phyloP scores from a whole-genome alignment of 2,888 invertebrate genomes.

The Hydraecia micacea region DNA sequence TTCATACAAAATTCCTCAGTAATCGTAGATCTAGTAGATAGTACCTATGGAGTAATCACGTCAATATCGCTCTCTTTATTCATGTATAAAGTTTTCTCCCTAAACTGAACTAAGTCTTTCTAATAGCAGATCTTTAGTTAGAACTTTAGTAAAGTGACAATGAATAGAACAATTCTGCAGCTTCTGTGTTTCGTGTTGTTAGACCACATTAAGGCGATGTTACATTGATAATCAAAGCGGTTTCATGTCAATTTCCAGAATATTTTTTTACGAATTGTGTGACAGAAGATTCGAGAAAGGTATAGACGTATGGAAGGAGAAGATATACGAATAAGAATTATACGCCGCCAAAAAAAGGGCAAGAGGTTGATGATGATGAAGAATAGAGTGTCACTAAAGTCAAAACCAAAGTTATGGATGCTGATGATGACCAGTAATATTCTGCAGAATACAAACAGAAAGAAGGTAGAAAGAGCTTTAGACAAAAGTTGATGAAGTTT shows the following conservation, averaged over 20 bases:
- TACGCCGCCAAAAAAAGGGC: too few species aligned
- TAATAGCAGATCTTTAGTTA: background rate
- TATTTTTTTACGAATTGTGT: background rate
- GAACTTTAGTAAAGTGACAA: background rate
- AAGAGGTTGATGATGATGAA: background rate
- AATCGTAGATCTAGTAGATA: background rate
- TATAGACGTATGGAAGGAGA: background rate
- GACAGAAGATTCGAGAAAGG: background rate
- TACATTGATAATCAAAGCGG: background rate
- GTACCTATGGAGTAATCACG: too few species aligned
- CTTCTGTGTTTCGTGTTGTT: slow-evolving; percentile 11
- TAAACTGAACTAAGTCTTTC: background rate
- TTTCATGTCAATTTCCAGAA: background rate
- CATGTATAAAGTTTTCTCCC: background rate
- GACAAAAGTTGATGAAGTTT: background rate
- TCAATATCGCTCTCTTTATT: background rate
- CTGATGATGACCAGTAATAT: background rate
- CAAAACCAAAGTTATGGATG: background rate
- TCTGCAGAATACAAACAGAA: background rate
- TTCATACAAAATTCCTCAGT: background rate
- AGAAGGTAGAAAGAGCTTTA: background rate
- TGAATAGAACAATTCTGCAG: slow-evolving; percentile 13
- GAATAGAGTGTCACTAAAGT: background rate
- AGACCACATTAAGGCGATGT: background rate
- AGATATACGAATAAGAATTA: too few species aligned